Evolutionary conservation across 2,888 invertebrate genomes (phyloP), one percentile per base, ranked within the genome.

Genomic region (Ectemnius lituratus): DNA sequence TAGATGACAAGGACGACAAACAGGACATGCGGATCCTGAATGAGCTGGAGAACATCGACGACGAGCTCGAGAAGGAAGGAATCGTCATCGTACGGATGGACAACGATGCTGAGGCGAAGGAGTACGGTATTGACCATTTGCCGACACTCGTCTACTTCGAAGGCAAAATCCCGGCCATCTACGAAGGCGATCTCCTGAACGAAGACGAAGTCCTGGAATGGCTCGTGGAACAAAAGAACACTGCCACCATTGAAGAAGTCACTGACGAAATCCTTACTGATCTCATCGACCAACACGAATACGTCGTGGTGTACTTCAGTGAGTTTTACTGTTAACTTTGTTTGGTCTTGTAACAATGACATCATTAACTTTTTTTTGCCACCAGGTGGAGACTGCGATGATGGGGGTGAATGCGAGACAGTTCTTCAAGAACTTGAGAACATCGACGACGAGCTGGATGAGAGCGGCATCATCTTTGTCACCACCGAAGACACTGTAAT

Each of bases 221-320:
- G 97, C 91, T 96, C 1, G 93, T 97, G 78, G 94, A 97, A 83
- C 97, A 97, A 88, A 97, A 97, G 91, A 95, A 95, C 87, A 95
- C 95, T 0, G 97, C 97, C 8, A 98, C 97, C 4, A 98, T 98
- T 85, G 98, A 98, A 92, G 97, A 97, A 92, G 97, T 98, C 56
- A 97, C 97, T 3, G 97, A 97, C 90, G 97, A 97, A 92, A 97
- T 98, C 85, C 91, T 98, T 28, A 93, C 93, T 75, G 95, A 96
- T 86, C 93, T 98, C 28, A 96, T 98, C 83, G 96, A 96, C 80
- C 96, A 97, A 87, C 96, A 97, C 87, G 97, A 97, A 93, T 97
- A 97, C 89, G 97, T 98, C 57, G 97, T 97, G n/a, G 97, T 97
- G 4, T 97, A 97, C 90, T 98, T 97, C 92, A 97, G 97, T 95